Evolutionary conservation across 2,797 vertebrate species (phyloP), one percentile per base, ranked within the genome.

Genomic region (Myotis myotis): DNA sequence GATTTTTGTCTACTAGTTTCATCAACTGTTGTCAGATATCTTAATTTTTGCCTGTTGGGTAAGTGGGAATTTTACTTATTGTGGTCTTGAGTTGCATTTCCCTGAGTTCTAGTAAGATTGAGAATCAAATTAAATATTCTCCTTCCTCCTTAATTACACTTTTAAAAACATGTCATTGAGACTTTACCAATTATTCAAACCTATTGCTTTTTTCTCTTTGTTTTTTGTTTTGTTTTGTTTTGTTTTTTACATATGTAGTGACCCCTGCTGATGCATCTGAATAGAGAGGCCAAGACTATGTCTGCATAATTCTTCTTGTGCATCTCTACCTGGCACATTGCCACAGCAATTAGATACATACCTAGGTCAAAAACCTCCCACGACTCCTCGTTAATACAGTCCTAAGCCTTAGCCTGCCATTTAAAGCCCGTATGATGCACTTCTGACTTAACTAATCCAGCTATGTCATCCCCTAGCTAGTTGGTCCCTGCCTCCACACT

Each of bases 61-160:
- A 71, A 9, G 28, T 68, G 0, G 51, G 82, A 51, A 91, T 38
- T 41, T 7, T 83, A 80, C 10, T 49, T 78, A 12, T 8, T 44
- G 12, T n/a, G 55, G 84, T 41, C 44, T 91, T 64, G 8, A 51
- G 66, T 68, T 89, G 57, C 86, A 91, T 87, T 90, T 96, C 44
- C 49, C 12, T 79, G 75, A 90, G 41, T 93, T 87, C 83, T 71
- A n/a, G 33, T 75, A 71, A 84, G 51, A 84, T 23, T 23, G 28
- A 75, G 36, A 36, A 33, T 70, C 10, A 78, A 83, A 41, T 74
- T 80, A 80, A 62, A 91, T 72, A 49, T 49, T 70, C 74, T 80
- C 44, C 41, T 83, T 79, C 44, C 33, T 83, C 15, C 23, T 25
- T 80, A 68, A 79, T 64, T 84, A 62, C 41, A 41, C n/a, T 10